phyloP scores from a whole-genome alignment of 1,140 invertebrate genomes.

The Chironomus striatipennis region DNA sequence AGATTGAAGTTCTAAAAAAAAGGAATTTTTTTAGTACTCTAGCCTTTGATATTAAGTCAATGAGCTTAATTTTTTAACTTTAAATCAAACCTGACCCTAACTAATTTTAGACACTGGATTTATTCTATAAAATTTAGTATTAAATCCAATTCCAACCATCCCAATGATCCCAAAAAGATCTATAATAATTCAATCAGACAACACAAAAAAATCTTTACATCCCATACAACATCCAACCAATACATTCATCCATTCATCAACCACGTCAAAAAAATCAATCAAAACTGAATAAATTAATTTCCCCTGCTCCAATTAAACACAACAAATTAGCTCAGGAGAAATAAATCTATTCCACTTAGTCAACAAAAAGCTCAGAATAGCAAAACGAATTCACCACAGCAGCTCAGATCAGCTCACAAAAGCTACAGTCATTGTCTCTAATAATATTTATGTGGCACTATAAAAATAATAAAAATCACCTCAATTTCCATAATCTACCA shows the following conservation, averaged over 20 bases:
- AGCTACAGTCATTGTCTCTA: constrained; percentile 1
- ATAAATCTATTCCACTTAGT: constrained; percentile 10
- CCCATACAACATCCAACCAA: not conserved
- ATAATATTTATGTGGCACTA: not conserved
- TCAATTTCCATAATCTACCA: constrained; percentile 4
- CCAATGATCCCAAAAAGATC: too few species aligned
- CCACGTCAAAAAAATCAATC: not conserved
- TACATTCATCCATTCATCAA: not conserved
- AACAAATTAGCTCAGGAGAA: constrained; percentile 6
- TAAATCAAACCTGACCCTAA: too few species aligned
- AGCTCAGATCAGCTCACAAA: not conserved
- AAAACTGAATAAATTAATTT: not conserved
- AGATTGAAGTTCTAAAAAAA: too few species aligned
- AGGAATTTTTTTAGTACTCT: too few species aligned
- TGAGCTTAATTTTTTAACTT: too few species aligned
- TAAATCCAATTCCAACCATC: too few species aligned
- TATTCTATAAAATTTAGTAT: too few species aligned
- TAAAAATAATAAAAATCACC: not conserved
- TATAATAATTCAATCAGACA: too few species aligned
- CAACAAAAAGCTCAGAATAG: not conserved
- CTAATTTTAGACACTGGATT: too few species aligned
- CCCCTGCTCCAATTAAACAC: not conserved
- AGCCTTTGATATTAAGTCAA: too few species aligned
- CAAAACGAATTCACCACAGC: not conserved
- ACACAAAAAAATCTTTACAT: not conserved